These are phyloP conservation scores for Astreopora myriophthalma DNA, from an alignment of 64 coral and sea anemone genomes.

Conservation along the genomic window DNA sequence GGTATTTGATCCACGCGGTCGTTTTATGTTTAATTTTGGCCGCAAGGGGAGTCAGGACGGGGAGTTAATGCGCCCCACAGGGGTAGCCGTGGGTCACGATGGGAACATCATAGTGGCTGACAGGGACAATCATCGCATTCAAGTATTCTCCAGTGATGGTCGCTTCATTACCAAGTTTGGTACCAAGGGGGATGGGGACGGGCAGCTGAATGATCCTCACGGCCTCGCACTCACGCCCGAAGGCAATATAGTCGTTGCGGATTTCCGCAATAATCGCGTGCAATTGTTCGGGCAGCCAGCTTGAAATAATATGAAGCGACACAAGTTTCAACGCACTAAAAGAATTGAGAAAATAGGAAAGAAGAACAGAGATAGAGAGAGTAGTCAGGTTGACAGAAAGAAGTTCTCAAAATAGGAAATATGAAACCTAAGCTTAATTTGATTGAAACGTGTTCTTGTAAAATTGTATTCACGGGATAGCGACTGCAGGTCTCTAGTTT, in stretches of 20 bases:
- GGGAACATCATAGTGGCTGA: conserved; percentile 98
- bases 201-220: conserved; percentile 97
- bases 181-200: conserved; percentile 96
- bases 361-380: neutral
- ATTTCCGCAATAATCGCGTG: conserved; percentile 97
- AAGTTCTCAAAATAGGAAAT: too few relatives aligned
- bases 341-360: neutral
- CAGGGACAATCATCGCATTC: conserved; percentile 98
- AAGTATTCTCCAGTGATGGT: conserved; percentile 92
- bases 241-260: conserved; percentile 92
- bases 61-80: conserved; percentile 91
- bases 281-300: conserved; percentile 78
- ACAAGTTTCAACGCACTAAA: neutral
- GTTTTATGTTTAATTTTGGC: conserved; percentile 99
- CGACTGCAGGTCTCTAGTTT: too few relatives aligned
- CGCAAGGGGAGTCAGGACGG: conserved; percentile 93
- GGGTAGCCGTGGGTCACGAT: conserved; percentile 91
- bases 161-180: conserved; percentile 97
- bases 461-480: too few relatives aligned
- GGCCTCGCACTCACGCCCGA: conserved; percentile 91
- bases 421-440: too few relatives aligned
- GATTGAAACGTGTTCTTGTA: too few relatives aligned
- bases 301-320: neutral
- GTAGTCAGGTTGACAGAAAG: neutral
- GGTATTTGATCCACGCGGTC: conserved; percentile 96